These are phyloP conservation scores for Nothobranchius furzeri DNA, from an alignment of 2,113 vertebrate genomes.

Conservation along the genomic window DNA sequence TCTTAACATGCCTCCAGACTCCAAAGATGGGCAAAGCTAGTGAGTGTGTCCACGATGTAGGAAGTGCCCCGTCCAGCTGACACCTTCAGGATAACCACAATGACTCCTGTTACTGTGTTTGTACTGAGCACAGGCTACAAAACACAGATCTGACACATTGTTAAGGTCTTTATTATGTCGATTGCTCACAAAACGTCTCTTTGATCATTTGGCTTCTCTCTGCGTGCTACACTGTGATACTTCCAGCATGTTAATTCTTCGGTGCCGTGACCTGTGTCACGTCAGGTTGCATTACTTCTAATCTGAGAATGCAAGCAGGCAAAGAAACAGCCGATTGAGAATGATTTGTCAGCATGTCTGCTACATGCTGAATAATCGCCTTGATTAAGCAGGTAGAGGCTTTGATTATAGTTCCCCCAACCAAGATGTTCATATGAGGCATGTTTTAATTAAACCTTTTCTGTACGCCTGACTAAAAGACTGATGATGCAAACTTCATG, in stretches of 20 bases:
- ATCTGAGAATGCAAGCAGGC: slow-evolving; percentile 39
- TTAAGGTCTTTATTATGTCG: slow-evolving; percentile 3
- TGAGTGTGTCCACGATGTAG: slow-evolving; percentile 23
- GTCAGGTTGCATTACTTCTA: slow-evolving; percentile 37
- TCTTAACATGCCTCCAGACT: slow-evolving; percentile 54
- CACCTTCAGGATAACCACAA: neutral
- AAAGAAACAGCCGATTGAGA: slow-evolving; percentile 37
- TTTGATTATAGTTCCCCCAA: slow-evolving; percentile 41
- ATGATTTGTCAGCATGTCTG: slow-evolving; percentile 26
- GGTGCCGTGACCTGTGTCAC: slow-evolving; percentile 38
- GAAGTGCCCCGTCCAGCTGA: neutral
- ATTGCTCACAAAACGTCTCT: slow-evolving; percentile 5
- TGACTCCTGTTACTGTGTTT: slow-evolving; percentile 6
- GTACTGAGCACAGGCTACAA: neutral
- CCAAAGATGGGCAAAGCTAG: slow-evolving; percentile 4
- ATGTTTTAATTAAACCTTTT: slow-evolving; percentile 30
- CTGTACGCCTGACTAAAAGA: slow-evolving; percentile 33
- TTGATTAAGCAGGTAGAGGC: slow-evolving; percentile 36
- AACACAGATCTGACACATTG: slow-evolving; percentile 1
- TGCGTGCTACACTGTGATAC: slow-evolving; percentile 1
- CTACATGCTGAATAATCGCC: slow-evolving; percentile 29
- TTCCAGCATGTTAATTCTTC: slow-evolving; percentile 28
- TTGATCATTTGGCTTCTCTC: slow-evolving; percentile 14
- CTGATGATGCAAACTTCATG: slow-evolving; percentile 1
- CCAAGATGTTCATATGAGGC: slow-evolving; percentile 22